A percentile compares a stretch with the other conserved stretches of the same genome.
Conservation (phyloP, 53 echinoderm and acorn worm genomes). For the Henricia sp. region DNA sequence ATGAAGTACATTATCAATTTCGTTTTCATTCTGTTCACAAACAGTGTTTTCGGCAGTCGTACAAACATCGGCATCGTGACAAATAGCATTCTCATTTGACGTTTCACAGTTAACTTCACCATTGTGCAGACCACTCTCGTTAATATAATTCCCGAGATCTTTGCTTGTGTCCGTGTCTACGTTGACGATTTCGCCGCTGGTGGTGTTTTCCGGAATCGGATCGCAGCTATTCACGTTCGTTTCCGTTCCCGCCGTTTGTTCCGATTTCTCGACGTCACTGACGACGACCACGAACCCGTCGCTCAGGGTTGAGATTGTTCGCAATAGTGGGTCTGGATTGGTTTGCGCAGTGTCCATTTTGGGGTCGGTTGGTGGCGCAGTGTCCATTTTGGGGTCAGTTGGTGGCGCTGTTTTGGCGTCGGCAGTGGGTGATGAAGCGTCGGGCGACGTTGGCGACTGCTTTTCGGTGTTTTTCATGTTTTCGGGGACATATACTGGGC, state of each 20-base stretch:
- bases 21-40: not conserved
- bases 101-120: not conserved
- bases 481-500: slow-evolving; percentile 42
- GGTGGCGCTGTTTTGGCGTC: slow-evolving; percentile 11
- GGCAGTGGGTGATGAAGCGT: not conserved
- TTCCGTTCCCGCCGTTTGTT: not conserved
- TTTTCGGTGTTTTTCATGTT: not conserved
- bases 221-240: not conserved
- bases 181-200: not conserved
- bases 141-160: not conserved
- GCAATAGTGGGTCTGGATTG: not conserved
- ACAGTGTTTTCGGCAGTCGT: not conserved
- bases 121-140: not conserved
- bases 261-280: not conserved
- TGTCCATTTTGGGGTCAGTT: not conserved
- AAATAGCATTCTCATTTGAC: not conserved
- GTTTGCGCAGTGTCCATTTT: not conserved
- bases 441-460: not conserved
- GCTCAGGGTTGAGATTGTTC: slow-evolving; percentile 31
- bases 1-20: not conserved
- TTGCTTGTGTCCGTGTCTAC: not conserved
- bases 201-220: not conserved
- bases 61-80: not conserved
- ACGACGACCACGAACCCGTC: slow-evolving; percentile 9
- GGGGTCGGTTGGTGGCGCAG: not conserved